Conservation (phyloP, 2,888 invertebrate species). For the Euphydryas editha region DNA sequence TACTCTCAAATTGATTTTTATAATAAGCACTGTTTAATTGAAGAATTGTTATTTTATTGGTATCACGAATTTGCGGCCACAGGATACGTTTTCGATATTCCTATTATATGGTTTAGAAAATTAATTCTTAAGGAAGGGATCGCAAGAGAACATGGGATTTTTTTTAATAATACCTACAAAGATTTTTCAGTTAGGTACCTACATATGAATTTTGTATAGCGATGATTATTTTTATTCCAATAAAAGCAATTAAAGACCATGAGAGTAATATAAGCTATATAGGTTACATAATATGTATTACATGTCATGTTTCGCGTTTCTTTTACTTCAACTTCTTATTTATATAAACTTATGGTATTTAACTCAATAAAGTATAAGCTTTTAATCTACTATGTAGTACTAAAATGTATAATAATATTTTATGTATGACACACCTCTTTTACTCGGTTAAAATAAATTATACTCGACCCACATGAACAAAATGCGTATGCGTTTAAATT, state of each 20-base stretch:
- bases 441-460: background rate
- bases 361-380: slow-evolving; percentile 28
- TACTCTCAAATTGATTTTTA: background rate
- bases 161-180: too few relatives aligned
- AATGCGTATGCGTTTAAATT: slow-evolving; percentile 5
- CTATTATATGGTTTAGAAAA: slow-evolving; percentile 23
- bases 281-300: too few relatives aligned
- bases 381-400: slow-evolving; percentile 11
- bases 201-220: too few relatives aligned
- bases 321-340: too few relatives aligned
- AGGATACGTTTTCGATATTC: slow-evolving; percentile 20
- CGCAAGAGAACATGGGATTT: too few relatives aligned
- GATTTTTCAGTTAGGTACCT: too few relatives aligned
- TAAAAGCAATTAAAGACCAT: too few relatives aligned
- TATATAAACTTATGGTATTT: too few relatives aligned
- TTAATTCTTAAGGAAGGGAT: too few relatives aligned
- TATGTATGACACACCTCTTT: background rate
- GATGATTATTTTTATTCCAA: too few relatives aligned
- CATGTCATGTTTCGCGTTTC: too few relatives aligned
- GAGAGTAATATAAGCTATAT: too few relatives aligned
- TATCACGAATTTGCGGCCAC: slow-evolving; percentile 20
- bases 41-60: slow-evolving; percentile 41
- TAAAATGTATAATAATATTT: background rate
- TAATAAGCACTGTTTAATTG: slow-evolving; percentile 42
- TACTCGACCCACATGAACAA: background rate